Evolutionary conservation across 2,888 invertebrate species (phyloP), one percentile per base, ranked within the genome.

Genomic region (Diogma glabrata): DNA sequence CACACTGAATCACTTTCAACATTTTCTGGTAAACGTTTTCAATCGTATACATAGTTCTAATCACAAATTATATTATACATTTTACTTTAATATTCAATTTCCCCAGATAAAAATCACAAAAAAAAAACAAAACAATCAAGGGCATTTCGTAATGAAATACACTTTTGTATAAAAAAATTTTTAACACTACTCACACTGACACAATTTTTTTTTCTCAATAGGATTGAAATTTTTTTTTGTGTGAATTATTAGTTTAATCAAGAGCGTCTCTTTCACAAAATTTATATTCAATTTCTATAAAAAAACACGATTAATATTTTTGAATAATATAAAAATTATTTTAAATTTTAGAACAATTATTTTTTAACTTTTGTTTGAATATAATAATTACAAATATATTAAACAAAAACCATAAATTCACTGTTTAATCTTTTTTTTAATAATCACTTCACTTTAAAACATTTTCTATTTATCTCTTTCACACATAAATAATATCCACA

Each of bases 151-250:
- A 22, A 22, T 22, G 43, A 22, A 8, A 43, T 23, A 43, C 43
- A 43, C 22, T 22, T 43, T 43, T 14, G 14, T 14, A 40, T 19
- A 43, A 43, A 36, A 43, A 43, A 6, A 43, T 43, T 43, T 22
- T 23, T 43, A 20, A 43, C 43, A 43, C 43, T 43, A 43, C 43
- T 43, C 43, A 43, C 43, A 43, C 43, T 43, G 43, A 43, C 22
- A 43, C 40, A 43, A 22, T 22, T 43, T 38, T 38, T 43, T 22
- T n/a, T 43, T 23, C 22, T 43, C 22, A 43, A 22, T 43, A 43
- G n/a, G n/a, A n/a, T n/a, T n/a, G n/a, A n/a, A n/a, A n/a, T n/a
- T n/a, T n/a, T n/a, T n/a, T n/a, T n/a, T n/a, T n/a, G n/a, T n/a
- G n/a, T n/a, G n/a, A n/a, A n/a, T n/a, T n/a, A n/a, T n/a, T n/a